A percentile compares a stretch with the other conserved stretches of the same genome.
phyloP scores from a whole-genome alignment of 2,797 vertebrate species.

The Bovichtus variegatus region DNA sequence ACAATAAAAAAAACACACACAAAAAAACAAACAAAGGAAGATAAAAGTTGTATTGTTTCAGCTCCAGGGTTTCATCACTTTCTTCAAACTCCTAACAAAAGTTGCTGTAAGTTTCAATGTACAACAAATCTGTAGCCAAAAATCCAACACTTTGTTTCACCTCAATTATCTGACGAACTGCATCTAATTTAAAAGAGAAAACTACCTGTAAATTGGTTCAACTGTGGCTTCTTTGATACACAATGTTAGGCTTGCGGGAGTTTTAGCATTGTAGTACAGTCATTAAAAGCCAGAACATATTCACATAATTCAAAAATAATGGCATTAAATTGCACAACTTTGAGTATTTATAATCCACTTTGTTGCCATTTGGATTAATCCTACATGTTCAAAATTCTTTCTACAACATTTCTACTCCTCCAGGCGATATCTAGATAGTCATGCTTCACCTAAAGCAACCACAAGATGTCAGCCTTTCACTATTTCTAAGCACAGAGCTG shows the following conservation, averaged over 20 bases:
- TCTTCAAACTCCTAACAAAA: not conserved
- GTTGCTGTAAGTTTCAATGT: not conserved
- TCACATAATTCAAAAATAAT: constrained; percentile 28
- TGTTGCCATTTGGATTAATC: constrained; percentile 1
- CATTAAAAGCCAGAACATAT: constrained; percentile 18
- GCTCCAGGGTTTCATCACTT: constrained; percentile 13
- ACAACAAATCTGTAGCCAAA: constrained; percentile 19
- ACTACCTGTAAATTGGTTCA: not conserved
- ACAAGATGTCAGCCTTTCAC: constrained; percentile 60
- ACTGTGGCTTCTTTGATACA: not conserved
- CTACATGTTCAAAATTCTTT: constrained; percentile 10
- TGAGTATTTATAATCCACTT: not conserved
- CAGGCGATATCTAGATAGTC: constrained; percentile 20
- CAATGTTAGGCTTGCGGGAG: not conserved
- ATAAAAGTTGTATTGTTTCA: constrained; percentile 57
- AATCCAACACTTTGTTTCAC: not conserved
- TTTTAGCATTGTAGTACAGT: constrained; percentile 31
- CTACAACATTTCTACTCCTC: constrained; percentile 17
- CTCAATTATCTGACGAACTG: not conserved
- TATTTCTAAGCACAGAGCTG: constrained; percentile 37
- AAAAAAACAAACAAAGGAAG: constrained; percentile 1
- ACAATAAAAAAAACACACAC: constrained; percentile 14
- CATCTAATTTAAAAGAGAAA: not conserved
- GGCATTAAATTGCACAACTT: not conserved
- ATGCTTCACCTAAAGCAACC: constrained; percentile 57